Evolutionary conservation across 2,797 vertebrate genomes (phyloP).

Genomic region (Enteromius viviparus): DNA sequence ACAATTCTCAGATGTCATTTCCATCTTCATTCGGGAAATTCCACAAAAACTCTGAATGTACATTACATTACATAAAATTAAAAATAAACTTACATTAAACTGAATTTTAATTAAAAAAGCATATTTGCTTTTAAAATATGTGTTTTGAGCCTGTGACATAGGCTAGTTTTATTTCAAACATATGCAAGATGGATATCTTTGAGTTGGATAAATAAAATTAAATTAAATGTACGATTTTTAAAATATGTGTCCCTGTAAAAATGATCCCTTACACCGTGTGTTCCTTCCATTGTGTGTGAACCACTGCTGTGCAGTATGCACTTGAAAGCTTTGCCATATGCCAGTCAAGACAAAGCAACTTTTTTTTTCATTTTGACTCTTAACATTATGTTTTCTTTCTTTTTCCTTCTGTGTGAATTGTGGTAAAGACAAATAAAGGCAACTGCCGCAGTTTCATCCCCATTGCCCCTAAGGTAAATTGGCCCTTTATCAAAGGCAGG

Average conservation of each 20-base stretch:
- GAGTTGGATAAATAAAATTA: not conserved
- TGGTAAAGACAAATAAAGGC: slow-evolving; percentile 77
- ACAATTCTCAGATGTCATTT: slow-evolving; percentile 1
- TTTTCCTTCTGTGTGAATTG: slow-evolving; percentile 68
- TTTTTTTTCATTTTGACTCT: slow-evolving; percentile 54
- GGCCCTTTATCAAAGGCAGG: slow-evolving; percentile 79
- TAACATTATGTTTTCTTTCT: slow-evolving; percentile 54
- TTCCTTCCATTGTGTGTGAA: not conserved
- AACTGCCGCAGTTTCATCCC: slow-evolving; percentile 76
- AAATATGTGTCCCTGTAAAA: not conserved
- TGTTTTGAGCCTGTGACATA: not conserved
- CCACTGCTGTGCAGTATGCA: slow-evolving; percentile 45
- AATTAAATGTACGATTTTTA: not conserved
- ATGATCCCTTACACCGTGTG: not conserved
- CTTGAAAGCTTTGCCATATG: slow-evolving; percentile 27
- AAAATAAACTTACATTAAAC: not conserved
- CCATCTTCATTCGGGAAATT: slow-evolving; percentile 6
- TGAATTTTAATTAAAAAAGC: not conserved
- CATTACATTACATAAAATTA: not conserved
- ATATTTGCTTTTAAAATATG: not conserved
- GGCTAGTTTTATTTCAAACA: not conserved
- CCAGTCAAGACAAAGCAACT: slow-evolving; percentile 49
- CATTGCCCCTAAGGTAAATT: slow-evolving; percentile 78
- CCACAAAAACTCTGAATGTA: not conserved
- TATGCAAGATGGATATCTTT: not conserved